Percentiles rank a stretch among this genome's conserved stretches.
These are phyloP conservation scores for Antheraea yamamai DNA, from an alignment of 2,888 invertebrate genomes.

Conservation along the genomic window DNA sequence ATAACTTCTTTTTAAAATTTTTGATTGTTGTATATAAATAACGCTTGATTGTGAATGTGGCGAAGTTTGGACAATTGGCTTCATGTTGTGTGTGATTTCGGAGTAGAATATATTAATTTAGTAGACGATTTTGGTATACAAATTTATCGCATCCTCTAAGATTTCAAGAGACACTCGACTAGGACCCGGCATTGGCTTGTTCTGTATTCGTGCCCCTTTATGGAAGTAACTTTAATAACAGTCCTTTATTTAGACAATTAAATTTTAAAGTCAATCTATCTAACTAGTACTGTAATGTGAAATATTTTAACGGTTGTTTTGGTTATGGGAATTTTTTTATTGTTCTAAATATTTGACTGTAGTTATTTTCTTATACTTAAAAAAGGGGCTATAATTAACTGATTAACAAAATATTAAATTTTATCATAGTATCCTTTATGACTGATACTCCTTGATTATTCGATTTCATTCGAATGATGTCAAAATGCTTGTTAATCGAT, in stretches of 20 bases:
- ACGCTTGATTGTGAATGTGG: not conserved
- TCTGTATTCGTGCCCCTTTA: conserved; percentile 3
- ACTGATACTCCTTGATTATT: conserved; percentile 12
- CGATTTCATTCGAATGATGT: not conserved
- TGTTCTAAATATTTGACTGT: conserved; percentile 3
- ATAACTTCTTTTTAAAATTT: conserved; percentile 3
- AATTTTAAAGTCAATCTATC: not conserved
- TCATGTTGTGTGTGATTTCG: conserved; percentile 2
- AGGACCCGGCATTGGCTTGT: not conserved
- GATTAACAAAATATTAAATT: conserved; percentile 17
- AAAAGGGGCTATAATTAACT: conserved; percentile 20
- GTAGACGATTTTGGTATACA: not conserved
- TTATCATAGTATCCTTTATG: conserved; percentile 18
- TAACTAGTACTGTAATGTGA: not conserved
- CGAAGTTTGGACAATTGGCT: not conserved
- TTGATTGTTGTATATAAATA: not conserved
- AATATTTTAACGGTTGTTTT: not conserved
- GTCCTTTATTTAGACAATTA: conserved; percentile 4
- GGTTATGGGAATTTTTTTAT: not conserved
- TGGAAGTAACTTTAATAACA: conserved; percentile 7
- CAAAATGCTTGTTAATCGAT: not conserved
- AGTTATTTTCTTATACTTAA: conserved; percentile 14
- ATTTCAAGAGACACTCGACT: conserved; percentile 6
- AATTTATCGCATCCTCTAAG: not conserved
- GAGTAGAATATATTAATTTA: not conserved